These are phyloP conservation scores for Artibeus jamaicensis DNA, from an alignment of 2,797 vertebrate species.

Conservation along the genomic window DNA sequence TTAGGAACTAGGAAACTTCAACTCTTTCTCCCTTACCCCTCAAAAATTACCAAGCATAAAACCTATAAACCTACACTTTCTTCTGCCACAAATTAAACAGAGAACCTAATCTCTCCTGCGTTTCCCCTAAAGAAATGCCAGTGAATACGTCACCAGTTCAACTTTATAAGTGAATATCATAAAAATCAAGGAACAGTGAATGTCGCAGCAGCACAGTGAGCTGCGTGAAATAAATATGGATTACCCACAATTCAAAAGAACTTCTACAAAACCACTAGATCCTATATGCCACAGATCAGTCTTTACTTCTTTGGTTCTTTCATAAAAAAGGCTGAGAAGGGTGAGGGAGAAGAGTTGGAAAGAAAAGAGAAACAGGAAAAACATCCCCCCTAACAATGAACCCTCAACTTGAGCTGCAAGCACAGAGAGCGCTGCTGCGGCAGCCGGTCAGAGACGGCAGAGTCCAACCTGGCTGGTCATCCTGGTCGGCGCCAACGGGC, in stretches of 20 bases:
- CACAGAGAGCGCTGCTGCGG: neutral
- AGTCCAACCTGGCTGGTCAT: neutral
- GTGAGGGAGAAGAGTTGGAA: too few relatives aligned
- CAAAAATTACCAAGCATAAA: neutral
- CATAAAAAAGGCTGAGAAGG: neutral
- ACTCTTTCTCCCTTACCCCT: neutral
- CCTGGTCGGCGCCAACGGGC: neutral
- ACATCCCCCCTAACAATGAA: neutral
- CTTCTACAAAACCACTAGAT: neutral
- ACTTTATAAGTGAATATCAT: neutral
- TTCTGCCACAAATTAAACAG: constrained; percentile 27
- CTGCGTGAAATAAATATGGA: neutral
- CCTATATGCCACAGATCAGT: neutral
- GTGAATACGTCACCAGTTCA: neutral
- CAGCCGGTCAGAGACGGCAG: neutral
- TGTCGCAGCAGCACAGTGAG: neutral
- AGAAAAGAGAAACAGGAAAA: neutral
- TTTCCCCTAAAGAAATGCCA: neutral
- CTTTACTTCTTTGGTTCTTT: neutral
- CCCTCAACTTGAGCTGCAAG: neutral
- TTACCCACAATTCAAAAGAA: neutral
- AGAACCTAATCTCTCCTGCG: neutral
- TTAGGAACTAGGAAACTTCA: neutral
- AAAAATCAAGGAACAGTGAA: constrained; percentile 27
- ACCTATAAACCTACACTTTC: neutral